Base-by-base conservation (phyloP, 2,113 vertebrate species). In the Fukomys damarensis region DNA sequence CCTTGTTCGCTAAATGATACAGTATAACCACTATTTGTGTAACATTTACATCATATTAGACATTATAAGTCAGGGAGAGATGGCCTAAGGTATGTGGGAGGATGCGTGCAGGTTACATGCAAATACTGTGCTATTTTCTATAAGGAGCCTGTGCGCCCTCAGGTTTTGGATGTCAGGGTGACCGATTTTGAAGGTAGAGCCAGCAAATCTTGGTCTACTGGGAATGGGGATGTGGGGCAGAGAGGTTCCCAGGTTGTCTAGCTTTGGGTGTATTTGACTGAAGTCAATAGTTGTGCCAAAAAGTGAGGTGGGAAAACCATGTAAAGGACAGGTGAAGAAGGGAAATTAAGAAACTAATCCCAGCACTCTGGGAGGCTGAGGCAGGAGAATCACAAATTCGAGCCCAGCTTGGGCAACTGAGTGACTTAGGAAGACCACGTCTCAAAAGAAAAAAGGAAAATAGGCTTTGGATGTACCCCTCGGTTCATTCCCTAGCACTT, bases 211-310 rank as follows among this genome's bases (percentile, higher is more conserved):
- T 32, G 56, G 93, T 52, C 5, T 16, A 41, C 28, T 8, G 26
- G n/a, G 2, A 0, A 0, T 14, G 16, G 28, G 35, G 17, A 3
- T 9, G 2, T 22, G 43, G 28, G n/a, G 28, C 5, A n/a, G 41
- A 52, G n/a, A 76, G 32, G 81, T 17, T 58, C 26, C 12, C 0
- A 20, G 9, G 26, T 2, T n/a, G 56, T 43, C 63, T 56, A 17
- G 35, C 16, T 58, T 74, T 28, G 5, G 20, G 7, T 16, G 43
- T 56, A 11, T 30, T 26, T 26, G 28, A 52, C 43, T 1, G 5
- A 8, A 3, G 56, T 38, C 43, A 72, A 9, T 38, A 26, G 30
- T 19, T 12, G 59, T 16, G 2, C 46, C 38, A 86, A 56, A 74
- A 93, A 85, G 72, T 0, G 16, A 58, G 72, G 26, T 0, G 3